phyloP scores from a whole-genome alignment of 1,140 invertebrate genomes.

The Mya arenaria region DNA sequence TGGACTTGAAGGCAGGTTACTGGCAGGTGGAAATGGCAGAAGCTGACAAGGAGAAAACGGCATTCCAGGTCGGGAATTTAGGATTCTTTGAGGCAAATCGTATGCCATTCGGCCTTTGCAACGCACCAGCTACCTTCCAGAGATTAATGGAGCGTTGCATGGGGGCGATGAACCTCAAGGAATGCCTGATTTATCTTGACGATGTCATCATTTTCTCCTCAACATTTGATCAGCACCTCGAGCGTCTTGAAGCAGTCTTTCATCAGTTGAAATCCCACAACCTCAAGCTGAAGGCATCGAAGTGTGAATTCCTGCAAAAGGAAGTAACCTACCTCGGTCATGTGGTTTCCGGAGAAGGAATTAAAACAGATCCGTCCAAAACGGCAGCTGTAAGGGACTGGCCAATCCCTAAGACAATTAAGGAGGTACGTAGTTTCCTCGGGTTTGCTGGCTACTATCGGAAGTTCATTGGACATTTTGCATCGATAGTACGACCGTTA shows the following conservation, averaged over 20 bases:
- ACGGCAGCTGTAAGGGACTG: background rate
- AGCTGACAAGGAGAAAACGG: constrained; percentile 8
- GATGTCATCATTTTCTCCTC: background rate
- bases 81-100: background rate
- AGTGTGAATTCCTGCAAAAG: constrained; percentile 6
- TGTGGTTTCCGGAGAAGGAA: background rate
- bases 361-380: constrained; percentile 19
- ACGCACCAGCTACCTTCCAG: no score
- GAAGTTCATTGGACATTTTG: background rate
- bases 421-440: constrained; percentile 5
- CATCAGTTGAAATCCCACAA: background rate
- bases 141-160: constrained; percentile 8
- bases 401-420: background rate
- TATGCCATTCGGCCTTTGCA: background rate
- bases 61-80: background rate
- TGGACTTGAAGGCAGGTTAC: background rate
- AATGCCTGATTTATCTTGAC: background rate
- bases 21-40: constrained; percentile 10
- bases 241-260: background rate
- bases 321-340: background rate
- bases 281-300: constrained; percentile 13
- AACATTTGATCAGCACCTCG: background rate
- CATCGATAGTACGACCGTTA: background rate
- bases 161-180: background rate
- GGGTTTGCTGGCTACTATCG: background rate